Base-by-base conservation (phyloP, 2,797 vertebrate species). In the Pogonophryne albipinna region DNA sequence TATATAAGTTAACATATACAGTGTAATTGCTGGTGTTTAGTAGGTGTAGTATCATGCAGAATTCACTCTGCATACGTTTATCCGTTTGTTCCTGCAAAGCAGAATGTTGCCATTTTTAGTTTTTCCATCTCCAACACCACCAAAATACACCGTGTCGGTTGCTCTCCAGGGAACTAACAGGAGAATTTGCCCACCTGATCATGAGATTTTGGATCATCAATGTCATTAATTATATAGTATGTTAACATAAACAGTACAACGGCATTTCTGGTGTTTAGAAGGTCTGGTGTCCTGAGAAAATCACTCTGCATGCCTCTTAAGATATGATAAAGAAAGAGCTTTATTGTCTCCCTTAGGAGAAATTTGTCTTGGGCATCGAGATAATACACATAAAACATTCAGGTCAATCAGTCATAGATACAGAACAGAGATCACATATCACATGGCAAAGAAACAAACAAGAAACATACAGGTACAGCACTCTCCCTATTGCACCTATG, bases 251-350 rank as follows among this genome's bases (percentile, higher is more conserved):
- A 27, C 23, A 27, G 23, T 27, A 27, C 23, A 27, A 27, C 23
- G 3, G 23, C 23, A 27, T 23, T 52, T 3, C 62, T 57, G 72
- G 56, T 5, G 23, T 27, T 27, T 27, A 6, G 6, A 34, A 34
- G 6, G 34, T 34, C 31, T 34, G 6, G 31, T 7, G 1, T 34
- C 34, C 8, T 34, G 6, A 6, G 7, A 0, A 8, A 6, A 8
- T 34, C 34, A 1, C 34, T 34, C 34, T 34, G 34, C 6, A 34
- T 1, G 6, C 88, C 82, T 93, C 93, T 92, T 88, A 23, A 23
- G 23, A 23, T 23, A 3, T 23, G 23, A 23, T 23, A 23, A 23
- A 23, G 23, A 23, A 2, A 23, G 23, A 23, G 23, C 23, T 23
- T 23, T 23, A 23, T 23, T 23, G 23, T 23, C 23, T 23, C 23